Evolutionary conservation across 2,797 vertebrate species (phyloP), one percentile per base, ranked within the genome.

Genomic region (Somateria mollissima): DNA sequence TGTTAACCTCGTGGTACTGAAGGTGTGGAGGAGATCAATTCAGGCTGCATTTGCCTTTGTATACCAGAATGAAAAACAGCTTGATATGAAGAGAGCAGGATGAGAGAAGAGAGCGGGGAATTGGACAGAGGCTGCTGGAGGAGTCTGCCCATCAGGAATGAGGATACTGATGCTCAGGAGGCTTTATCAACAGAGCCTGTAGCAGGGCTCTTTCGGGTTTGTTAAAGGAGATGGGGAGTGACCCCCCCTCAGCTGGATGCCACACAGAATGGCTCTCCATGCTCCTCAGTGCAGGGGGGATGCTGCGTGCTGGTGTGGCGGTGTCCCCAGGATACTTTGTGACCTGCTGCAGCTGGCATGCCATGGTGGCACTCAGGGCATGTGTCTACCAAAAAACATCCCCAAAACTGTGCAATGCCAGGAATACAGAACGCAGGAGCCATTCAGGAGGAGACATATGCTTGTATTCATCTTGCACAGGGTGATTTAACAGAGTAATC

Each of bases 351-450:
- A 60, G 47, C n/a, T 8, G 4, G 24, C 15, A 1, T 1, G 43
- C 72, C 41, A 58, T 0, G 0, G 84, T 36, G 34, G 19, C 36
- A 10, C 4, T 24, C 1, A 0, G 13, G 21, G 11, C 7, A 8
- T 0, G 6, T 57, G 36, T 60, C 64, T 45, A 2, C 10, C 51
- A 64, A 36, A n/a, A 64, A 16, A 21, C 41, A 56, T 11, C 61
- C 0, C 1, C 37, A 67, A 83, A 71, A 1, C n/a, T 34, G 27
- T 34, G 45, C 18, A 10, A 17, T 8, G 12, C 13, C 27, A 47
- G 74, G 24, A 15, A 5, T 25, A 32, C 0, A 1, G 54, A 62
- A 64, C n/a, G 60, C 57, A 47, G 36, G 32, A 86, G 34, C 27
- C 39, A 8, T 56, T 64, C 34, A 37, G 54, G 25, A 83, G 34